phyloP scores from a whole-genome alignment of 2,797 vertebrate genomes.

The Cetoscarus ocellatus region DNA sequence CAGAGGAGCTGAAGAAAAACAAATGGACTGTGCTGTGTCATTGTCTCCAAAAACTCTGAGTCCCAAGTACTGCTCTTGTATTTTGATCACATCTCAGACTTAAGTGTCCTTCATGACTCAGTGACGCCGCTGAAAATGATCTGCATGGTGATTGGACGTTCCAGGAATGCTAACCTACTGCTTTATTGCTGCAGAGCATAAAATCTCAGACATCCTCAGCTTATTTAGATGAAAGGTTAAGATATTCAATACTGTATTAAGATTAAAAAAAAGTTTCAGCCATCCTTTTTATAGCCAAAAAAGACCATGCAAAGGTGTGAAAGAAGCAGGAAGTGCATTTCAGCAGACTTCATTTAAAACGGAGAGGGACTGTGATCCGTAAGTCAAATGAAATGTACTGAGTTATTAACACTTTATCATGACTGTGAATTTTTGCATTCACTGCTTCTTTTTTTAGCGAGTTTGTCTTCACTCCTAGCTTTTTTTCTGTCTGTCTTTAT shows the following conservation, averaged over 20 bases:
- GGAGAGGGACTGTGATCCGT: conserved; percentile 24
- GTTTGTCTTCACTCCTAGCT: not conserved
- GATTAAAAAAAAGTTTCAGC: conserved; percentile 22
- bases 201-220: conserved; percentile 53
- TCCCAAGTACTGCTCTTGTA: conserved; percentile 53
- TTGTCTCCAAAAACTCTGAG: conserved; percentile 54
- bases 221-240: conserved; percentile 64
- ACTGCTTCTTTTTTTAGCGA: not conserved
- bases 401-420: conserved; percentile 38
- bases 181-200: conserved; percentile 55
- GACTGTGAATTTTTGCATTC: conserved; percentile 30
- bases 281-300: conserved; percentile 31
- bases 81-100: conserved; percentile 80
- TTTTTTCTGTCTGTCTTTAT: not conserved
- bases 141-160: conserved; percentile 75
- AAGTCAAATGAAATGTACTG: conserved; percentile 57
- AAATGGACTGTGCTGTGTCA: conserved; percentile 50
- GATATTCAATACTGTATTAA: conserved; percentile 66
- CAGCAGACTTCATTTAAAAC: conserved; percentile 40
- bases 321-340: conserved; percentile 21
- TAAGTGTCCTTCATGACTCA: conserved; percentile 83
- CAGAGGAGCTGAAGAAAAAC: conserved; percentile 23
- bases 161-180: conserved; percentile 70
- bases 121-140: conserved; percentile 74
- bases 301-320: conserved; percentile 24